Conservation (phyloP, 2,888 invertebrate species). For the Drosophila helvetica region DNA sequence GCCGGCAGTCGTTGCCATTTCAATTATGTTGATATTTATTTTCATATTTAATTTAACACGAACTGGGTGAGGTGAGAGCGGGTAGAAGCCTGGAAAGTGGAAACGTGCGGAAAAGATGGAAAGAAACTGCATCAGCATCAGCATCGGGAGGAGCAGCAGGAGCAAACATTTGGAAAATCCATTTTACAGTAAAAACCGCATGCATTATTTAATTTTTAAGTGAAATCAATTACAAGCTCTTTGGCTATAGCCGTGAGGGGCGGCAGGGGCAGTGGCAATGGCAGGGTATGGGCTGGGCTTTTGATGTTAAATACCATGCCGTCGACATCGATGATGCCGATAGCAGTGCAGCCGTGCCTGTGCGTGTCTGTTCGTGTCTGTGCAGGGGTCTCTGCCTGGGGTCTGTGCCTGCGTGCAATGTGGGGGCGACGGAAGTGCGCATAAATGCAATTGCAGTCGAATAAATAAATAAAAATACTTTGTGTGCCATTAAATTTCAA, state of each 20-base stretch:
- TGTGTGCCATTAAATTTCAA: conserved; percentile 83
- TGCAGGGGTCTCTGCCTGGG: neutral
- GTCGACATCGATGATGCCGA: conserved; percentile 10
- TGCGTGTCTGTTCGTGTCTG: conserved; percentile 7
- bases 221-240: conserved; percentile 77
- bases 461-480: conserved; percentile 80
- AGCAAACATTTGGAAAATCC: conserved; percentile 64
- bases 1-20: conserved; percentile 62
- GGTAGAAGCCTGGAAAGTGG: neutral
- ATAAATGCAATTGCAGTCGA: conserved; percentile 75
- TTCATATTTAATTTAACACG: conserved; percentile 80
- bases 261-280: neutral
- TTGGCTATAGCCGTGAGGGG: conserved; percentile 34
- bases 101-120: conserved; percentile 14
- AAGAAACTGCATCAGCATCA: conserved; percentile 17
- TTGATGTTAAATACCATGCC: conserved; percentile 71
- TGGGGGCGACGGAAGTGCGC: conserved; percentile 72
- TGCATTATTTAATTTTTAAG: conserved; percentile 79
- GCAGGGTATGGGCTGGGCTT: conserved; percentile 48
- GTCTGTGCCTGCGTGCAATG: neutral
- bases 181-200: conserved; percentile 80
- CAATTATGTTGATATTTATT: conserved; percentile 80
- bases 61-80: conserved; percentile 51
- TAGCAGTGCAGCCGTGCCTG: neutral
- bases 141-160: conserved; percentile 8